Percentiles rank a stretch among this genome's conserved stretches.
phyloP scores from a whole-genome alignment of 2,888 invertebrate genomes.

The Oscheius myriophilus region DNA sequence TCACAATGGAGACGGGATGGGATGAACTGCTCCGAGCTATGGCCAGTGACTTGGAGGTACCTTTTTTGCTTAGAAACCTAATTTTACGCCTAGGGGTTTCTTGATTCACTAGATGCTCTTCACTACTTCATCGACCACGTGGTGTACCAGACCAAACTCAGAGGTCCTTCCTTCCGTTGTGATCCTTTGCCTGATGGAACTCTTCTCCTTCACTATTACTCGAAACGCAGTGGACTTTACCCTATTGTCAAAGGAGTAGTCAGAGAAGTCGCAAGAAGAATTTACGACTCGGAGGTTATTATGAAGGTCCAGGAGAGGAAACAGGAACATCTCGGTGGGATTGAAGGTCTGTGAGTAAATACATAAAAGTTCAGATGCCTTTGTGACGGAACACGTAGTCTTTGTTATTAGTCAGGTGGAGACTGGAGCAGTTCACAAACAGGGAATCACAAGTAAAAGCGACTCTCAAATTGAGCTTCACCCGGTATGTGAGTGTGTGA shows the following conservation, averaged over 20 bases:
- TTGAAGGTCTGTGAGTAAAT: not conserved
- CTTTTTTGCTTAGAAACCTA: too few relatives aligned
- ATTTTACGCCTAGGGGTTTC: conserved; percentile 86
- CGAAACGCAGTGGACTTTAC: conserved; percentile 90
- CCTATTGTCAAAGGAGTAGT: conserved; percentile 92
- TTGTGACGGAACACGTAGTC: conserved; percentile 68
- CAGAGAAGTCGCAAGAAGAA: conserved; percentile 91
- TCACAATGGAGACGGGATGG: conserved; percentile 71
- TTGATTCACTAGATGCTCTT: conserved; percentile 92
- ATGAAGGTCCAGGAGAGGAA: conserved; percentile 85
- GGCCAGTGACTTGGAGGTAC: conserved; percentile 66
- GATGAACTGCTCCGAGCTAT: conserved; percentile 68
- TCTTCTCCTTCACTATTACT: conserved; percentile 91
- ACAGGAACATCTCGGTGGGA: conserved; percentile 85
- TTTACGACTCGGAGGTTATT: conserved; percentile 90
- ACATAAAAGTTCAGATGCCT: conserved; percentile 72
- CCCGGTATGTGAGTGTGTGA: not conserved
- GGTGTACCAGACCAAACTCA: conserved; percentile 66
- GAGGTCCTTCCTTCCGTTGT: conserved; percentile 66
- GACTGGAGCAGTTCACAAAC: conserved; percentile 44
- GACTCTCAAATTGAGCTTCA: conserved; percentile 35
- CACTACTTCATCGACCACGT: conserved; percentile 75
- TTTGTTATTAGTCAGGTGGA: conserved; percentile 65
- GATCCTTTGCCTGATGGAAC: conserved; percentile 56
- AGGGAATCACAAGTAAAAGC: conserved; percentile 44